Evolutionary conservation across 2,888 invertebrate species (phyloP).

Genomic region (Dryobotodes eremita): DNA sequence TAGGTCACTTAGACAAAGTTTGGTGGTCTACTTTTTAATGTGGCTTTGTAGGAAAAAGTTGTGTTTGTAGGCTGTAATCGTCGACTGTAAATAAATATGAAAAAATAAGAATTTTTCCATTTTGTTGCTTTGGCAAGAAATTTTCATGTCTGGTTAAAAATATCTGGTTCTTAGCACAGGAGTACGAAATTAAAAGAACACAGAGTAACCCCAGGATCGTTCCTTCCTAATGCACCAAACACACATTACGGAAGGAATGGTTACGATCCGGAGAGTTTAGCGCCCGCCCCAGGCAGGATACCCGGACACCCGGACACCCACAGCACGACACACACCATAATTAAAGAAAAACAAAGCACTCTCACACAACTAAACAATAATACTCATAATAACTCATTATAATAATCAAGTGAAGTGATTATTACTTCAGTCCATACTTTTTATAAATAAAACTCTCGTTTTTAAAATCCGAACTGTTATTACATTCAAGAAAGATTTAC

Average conservation of each 20-base stretch:
- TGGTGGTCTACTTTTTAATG: not conserved
- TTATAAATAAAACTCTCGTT: slow-evolving; percentile 13
- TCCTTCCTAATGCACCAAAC: slow-evolving; percentile 56
- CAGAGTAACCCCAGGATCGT: slow-evolving; percentile 22
- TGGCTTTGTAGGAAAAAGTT: not conserved
- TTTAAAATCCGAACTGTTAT: slow-evolving; percentile 11
- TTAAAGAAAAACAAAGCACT: slow-evolving; percentile 74
- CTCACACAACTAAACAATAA: slow-evolving; percentile 36
- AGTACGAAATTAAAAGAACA: slow-evolving; percentile 27
- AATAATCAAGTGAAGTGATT: slow-evolving; percentile 28
- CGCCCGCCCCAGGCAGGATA: slow-evolving; percentile 20
- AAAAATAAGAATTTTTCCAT: not conserved
- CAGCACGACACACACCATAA: slow-evolving; percentile 65
- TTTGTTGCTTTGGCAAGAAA: slow-evolving; percentile 2
- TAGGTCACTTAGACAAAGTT: slow-evolving; percentile 18
- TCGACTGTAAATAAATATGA: not conserved
- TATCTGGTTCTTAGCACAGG: not conserved
- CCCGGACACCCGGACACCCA: slow-evolving; percentile 5
- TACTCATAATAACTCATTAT: slow-evolving; percentile 55
- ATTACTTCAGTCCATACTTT: slow-evolving; percentile 30
- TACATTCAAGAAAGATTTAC: slow-evolving; percentile 21
- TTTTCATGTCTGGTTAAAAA: not conserved
- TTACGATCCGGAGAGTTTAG: slow-evolving; percentile 43
- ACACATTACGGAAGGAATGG: slow-evolving; percentile 44
- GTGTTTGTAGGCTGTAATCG: not conserved